These are phyloP conservation scores for Progne subis DNA, from an alignment of 2,113 vertebrate genomes.

Conservation along the genomic window DNA sequence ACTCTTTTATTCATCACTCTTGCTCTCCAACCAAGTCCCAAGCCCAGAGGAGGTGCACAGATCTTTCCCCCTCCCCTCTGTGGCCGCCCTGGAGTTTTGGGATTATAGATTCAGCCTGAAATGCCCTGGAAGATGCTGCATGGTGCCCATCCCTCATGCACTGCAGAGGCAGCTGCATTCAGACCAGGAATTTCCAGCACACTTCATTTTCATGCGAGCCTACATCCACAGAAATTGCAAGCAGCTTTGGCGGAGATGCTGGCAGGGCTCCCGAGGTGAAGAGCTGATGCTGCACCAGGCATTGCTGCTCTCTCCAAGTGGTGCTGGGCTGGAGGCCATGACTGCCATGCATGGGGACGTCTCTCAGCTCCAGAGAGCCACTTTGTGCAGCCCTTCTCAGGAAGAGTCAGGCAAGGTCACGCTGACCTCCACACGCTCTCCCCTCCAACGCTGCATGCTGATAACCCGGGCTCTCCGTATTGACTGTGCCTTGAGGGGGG, in stretches of 20 bases:
- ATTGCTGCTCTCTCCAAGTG: not conserved
- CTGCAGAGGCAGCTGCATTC: slow-evolving; percentile 21
- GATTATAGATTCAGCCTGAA: not conserved
- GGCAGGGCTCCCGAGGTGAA: not conserved
- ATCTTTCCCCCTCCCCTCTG: not conserved
- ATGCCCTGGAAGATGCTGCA: not conserved
- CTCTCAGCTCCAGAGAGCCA: not conserved
- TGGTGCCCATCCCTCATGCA: not conserved
- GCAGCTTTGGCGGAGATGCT: not conserved
- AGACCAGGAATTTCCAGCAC: not conserved
- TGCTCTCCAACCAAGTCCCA: not conserved
- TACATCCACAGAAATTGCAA: not conserved
- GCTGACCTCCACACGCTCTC: not conserved
- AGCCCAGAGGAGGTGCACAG: not conserved
- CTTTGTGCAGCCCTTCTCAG: not conserved
- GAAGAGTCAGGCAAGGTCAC: slow-evolving; percentile 26
- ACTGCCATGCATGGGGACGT: not conserved
- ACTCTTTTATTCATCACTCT: not conserved
- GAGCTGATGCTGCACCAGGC: not conserved
- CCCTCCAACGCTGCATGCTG: not conserved
- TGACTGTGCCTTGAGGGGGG: not conserved
- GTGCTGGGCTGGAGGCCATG: not conserved
- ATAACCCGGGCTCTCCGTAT: slow-evolving; percentile 28
- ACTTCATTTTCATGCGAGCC: slow-evolving; percentile 33
- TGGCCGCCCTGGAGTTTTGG: not conserved